phyloP scores from a whole-genome alignment of 2,113 vertebrate genomes.

The Pan paniscus region DNA sequence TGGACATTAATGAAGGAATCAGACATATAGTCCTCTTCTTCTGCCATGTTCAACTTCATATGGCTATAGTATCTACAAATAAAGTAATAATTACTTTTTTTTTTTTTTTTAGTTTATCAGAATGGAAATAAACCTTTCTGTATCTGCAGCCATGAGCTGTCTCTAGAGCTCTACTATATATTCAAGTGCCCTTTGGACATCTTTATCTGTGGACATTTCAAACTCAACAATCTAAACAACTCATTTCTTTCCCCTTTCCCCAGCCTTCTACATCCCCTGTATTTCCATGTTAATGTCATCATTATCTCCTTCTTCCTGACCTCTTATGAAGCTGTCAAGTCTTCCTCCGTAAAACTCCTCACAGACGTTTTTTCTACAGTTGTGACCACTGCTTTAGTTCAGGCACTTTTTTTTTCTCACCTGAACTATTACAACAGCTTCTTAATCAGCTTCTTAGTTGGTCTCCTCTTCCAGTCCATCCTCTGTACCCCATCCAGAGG shows the following conservation, averaged over 20 bases:
- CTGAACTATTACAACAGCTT: background rate
- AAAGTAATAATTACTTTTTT: background rate
- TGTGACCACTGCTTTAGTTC: background rate
- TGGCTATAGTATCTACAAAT: conserved; percentile 13
- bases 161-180: background rate
- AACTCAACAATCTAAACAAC: background rate
- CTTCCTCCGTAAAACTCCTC: background rate
- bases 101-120: background rate
- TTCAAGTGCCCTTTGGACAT: background rate
- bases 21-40: conserved; percentile 97
- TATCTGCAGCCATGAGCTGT: background rate
- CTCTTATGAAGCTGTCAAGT: background rate
- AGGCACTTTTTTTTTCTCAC: background rate
- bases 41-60: conserved; percentile 84
- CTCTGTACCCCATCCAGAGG: background rate
- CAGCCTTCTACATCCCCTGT: background rate
- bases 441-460: background rate
- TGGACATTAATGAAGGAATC: conserved; percentile 91
- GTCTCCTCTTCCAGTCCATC: background rate
- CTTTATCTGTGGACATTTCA: background rate
- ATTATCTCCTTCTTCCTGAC: background rate
- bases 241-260: background rate
- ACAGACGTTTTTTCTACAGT: background rate
- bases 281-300: background rate
- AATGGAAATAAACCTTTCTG: background rate